These are phyloP conservation scores for Xyrichtys novacula DNA, from an alignment of 2,797 vertebrate species.

Conservation along the genomic window DNA sequence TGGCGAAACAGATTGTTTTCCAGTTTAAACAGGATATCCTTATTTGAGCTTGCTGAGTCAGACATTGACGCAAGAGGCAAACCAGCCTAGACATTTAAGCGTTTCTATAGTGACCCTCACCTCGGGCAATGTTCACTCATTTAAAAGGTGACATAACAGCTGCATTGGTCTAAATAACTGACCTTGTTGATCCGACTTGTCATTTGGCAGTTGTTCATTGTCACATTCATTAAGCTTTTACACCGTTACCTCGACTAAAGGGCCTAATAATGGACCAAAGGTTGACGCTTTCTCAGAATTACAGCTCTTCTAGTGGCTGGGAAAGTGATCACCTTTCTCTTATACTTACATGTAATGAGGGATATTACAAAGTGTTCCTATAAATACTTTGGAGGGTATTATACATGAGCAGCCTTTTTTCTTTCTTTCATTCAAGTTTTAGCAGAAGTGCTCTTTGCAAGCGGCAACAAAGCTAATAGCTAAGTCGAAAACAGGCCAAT, in stretches of 20 bases:
- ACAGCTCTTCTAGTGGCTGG: constrained; percentile 11
- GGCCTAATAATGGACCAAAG: constrained; percentile 7
- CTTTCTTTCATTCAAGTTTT: too few species aligned
- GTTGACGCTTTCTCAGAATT: constrained; percentile 9
- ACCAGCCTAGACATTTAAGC: constrained; percentile 14
- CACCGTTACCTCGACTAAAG: constrained; percentile 33
- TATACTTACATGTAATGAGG: background rate
- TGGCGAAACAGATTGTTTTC: constrained; percentile 52
- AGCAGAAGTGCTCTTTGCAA: too few species aligned
- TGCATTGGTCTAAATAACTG: constrained; percentile 34
- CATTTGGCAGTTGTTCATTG: constrained; percentile 30
- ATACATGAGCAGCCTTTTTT: too few species aligned
- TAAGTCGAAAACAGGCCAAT: too few species aligned
- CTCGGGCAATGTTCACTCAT: constrained; percentile 51
- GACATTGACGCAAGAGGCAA: constrained; percentile 53
- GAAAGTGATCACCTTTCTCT: background rate
- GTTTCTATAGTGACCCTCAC: constrained; percentile 62
- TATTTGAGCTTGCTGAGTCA: constrained; percentile 64
- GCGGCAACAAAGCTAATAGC: too few species aligned
- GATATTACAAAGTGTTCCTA: background rate
- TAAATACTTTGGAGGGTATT: background rate
- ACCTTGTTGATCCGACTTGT: constrained; percentile 32
- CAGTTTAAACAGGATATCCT: constrained; percentile 70
- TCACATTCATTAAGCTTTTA: constrained; percentile 41
- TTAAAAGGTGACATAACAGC: constrained; percentile 56